Base-by-base conservation (phyloP, 2,113 vertebrate species). In the Recurvirostra avosetta region DNA sequence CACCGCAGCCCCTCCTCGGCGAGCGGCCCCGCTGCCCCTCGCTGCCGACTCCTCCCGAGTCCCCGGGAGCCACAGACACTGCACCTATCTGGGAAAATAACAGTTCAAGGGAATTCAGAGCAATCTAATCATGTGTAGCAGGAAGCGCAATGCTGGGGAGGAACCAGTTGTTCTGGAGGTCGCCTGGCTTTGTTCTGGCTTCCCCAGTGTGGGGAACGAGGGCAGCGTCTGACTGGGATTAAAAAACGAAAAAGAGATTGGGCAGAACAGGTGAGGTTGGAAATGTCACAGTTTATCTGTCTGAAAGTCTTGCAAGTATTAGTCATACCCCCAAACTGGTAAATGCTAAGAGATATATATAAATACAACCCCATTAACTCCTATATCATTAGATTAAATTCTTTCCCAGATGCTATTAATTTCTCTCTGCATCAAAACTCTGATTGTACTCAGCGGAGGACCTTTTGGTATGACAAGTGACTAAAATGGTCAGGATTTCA, bases 391-490 rank as follows among this genome's bases (percentile, higher is more conserved):
- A 86, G 43, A 75, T 66, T 3, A 92, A 94, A 75, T 85, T 58
- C 22, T 92, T 92, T 95, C 55, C 77, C 71, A 78, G 58, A 53
- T 59, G 62, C 32, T 76, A 25, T 79, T 79, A 11, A 70, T 85
- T 91, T 52, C 77, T 47, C 40, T 90, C 70, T 73, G 45, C 25
- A 67, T n/a, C 86, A 86, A 82, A 95, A 95, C 58, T 92, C 80
- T 58, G 62, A 75, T 61, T 91, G 53, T 84, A 41, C 29, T 91
- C 78, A 27, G 61, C 67, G n/a, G 76, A 75, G 13, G 8, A 59
- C 23, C 32, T 59, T 79, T 66, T 63, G 55, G 27, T 63, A 43
- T 8, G 12, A 81, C 21, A 92, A 92, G 59, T 81, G 84, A 78
- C 49, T 45, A 10, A 86, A 94, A 20, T 2, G 2, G 18, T 49